These are phyloP conservation scores for Sialis fuliginosa DNA, from an alignment of 2,888 invertebrate genomes.

Conservation along the genomic window DNA sequence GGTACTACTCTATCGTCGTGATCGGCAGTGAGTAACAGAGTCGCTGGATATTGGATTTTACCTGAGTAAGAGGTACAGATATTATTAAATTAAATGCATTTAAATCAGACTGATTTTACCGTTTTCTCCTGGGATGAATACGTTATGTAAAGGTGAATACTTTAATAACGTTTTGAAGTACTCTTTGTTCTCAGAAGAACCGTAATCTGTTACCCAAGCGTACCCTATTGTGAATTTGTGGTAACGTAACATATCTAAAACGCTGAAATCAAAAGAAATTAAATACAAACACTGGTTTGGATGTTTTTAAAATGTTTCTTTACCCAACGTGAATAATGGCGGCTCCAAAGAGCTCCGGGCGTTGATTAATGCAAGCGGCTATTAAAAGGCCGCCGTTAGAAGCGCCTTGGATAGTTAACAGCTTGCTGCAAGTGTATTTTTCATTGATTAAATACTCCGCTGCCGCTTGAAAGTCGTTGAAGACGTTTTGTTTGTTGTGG, in stretches of 20 bases:
- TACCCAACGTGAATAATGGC: slow-evolving; percentile 90
- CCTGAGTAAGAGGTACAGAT: slow-evolving; percentile 12
- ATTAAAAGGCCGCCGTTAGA: slow-evolving; percentile 96
- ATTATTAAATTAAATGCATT: neutral
- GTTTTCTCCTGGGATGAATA: slow-evolving; percentile 40
- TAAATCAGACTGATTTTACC: slow-evolving; percentile 14
- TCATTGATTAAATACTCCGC: slow-evolving; percentile 72
- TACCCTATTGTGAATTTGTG: slow-evolving; percentile 97
- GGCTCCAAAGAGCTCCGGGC: slow-evolving; percentile 86
- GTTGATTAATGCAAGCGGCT: slow-evolving; percentile 85
- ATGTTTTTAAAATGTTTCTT: neutral
- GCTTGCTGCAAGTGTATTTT: slow-evolving; percentile 57
- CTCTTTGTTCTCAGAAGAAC: slow-evolving; percentile 68
- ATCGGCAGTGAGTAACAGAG: slow-evolving; percentile 86
- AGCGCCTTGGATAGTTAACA: slow-evolving; percentile 79
- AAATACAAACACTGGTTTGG: neutral
- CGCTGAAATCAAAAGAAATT: slow-evolving; percentile 35
- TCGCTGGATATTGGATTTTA: slow-evolving; percentile 69
- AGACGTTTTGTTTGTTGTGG: slow-evolving; percentile 89
- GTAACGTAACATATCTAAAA: slow-evolving; percentile 92
- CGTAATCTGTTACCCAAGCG: slow-evolving; percentile 93
- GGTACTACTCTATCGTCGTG: slow-evolving; percentile 98
- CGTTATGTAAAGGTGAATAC: slow-evolving; percentile 90
- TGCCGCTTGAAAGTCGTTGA: slow-evolving; percentile 89
- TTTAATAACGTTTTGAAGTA: slow-evolving; percentile 73